phyloP scores from a whole-genome alignment of 2,797 vertebrate species.

The Lateolabrax maculatus region DNA sequence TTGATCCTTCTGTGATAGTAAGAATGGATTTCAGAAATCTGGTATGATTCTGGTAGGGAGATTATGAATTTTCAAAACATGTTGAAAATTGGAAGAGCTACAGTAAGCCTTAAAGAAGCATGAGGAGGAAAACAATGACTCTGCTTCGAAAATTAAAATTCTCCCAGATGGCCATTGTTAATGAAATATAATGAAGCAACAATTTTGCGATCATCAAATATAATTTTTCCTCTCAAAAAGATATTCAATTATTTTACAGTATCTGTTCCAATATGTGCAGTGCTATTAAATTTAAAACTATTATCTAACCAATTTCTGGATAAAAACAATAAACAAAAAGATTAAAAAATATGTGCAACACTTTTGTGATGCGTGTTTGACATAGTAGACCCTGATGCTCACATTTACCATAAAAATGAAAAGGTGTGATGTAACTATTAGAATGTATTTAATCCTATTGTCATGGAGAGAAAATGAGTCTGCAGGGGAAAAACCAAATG shows the following conservation, averaged over 20 bases:
- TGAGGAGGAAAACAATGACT: background rate
- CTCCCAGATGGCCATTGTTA: conserved; percentile 30
- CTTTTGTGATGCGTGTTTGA: background rate
- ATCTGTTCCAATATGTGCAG: background rate
- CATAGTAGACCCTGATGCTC: background rate
- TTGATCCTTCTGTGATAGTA: conserved; percentile 74
- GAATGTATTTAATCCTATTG: conserved; percentile 39
- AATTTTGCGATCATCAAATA: conserved; percentile 17
- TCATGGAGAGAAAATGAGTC: conserved; percentile 44
- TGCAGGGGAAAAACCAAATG: conserved; percentile 38
- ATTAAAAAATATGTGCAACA: background rate
- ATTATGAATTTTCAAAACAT: conserved; percentile 66
- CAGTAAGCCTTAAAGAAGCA: conserved; percentile 18
- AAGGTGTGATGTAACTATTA: conserved; percentile 17
- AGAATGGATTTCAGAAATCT: conserved; percentile 79
- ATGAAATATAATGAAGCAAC: conserved; percentile 23
- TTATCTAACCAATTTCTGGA: background rate
- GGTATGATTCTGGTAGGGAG: conserved; percentile 51
- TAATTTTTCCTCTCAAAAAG: background rate
- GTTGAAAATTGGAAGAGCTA: conserved; percentile 45
- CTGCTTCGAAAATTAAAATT: conserved; percentile 8
- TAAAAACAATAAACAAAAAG: conserved; percentile 8
- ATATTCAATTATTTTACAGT: conserved; percentile 14
- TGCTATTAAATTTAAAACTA: background rate
- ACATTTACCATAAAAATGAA: conserved; percentile 22